Percentiles rank a stretch among this genome's conserved stretches.
These are phyloP conservation scores for Bubo blakistoni DNA, from an alignment of 2,113 vertebrate species.

Conservation along the genomic window DNA sequence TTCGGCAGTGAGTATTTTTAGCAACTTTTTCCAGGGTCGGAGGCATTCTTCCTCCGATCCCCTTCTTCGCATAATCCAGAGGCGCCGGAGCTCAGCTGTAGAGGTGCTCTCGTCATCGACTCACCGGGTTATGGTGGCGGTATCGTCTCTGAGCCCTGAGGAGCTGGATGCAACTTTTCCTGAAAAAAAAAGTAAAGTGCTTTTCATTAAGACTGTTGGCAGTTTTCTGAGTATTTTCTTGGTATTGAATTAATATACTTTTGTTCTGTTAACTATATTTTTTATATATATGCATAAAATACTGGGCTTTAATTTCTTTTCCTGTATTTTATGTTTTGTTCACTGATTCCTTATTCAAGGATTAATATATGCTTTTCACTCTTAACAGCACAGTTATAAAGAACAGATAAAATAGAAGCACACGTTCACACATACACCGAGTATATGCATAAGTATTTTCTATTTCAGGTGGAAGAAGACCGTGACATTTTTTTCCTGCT, in stretches of 20 bases:
- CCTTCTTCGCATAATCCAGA: constrained; percentile 71
- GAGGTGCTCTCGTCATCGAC: constrained; percentile 80
- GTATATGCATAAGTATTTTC: neutral
- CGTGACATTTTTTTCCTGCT: neutral
- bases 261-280: neutral
- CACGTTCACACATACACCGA: neutral
- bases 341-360: neutral
- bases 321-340: neutral
- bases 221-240: neutral
- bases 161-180: constrained; percentile 63
- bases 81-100: constrained; percentile 72
- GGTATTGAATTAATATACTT: neutral
- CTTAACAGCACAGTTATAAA: neutral
- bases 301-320: neutral
- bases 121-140: constrained; percentile 81
- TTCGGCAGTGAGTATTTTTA: constrained; percentile 68
- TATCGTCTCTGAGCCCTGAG: constrained; percentile 72
- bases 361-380: neutral
- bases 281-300: neutral
- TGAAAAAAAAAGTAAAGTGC: constrained; percentile 78
- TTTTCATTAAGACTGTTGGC: neutral
- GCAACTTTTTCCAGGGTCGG: constrained; percentile 69
- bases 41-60: constrained; percentile 80
- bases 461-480: neutral
- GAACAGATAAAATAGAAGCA: neutral